Base-by-base conservation (phyloP, 2,888 invertebrate species). In the Hirtodrosophila cameraria region DNA sequence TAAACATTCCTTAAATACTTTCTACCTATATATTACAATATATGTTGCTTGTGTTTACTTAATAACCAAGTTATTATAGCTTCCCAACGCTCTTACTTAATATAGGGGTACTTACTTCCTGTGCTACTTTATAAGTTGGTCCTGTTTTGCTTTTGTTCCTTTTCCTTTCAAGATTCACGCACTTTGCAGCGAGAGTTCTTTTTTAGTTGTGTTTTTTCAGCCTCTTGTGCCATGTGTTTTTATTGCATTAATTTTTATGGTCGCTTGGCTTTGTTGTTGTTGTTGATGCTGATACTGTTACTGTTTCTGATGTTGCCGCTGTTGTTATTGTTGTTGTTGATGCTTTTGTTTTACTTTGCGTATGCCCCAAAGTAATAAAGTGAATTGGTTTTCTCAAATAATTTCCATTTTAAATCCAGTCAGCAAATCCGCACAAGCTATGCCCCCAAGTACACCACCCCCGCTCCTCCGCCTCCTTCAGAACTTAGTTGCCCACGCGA, bases 201-300 rank as follows among this genome's bases (percentile, higher is more conserved):
- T 38, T 46, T 39, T 25, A 49, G 49, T 46, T 28, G 33, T 61
- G 36, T 31, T 43, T 46, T 42, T 38, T 64, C 54, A 68, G 70
- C 50, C 70, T 57, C 45, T 63, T 55, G 43, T 68, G 67, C 61
- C 82, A 81, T 80, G 80, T 84, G 80, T 78, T 80, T 80, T 80
- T 80, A 84, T 84, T 84, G 80, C 84, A 80, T 80, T 80, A 80
- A 84, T 80, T 80, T 80, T 80, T 80, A 80, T 84, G 82, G 75
- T 75, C 66, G 60, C 61, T 72, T 75, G 75, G 58, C 59, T 64
- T 53, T 53, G 61, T 55, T 82, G 52, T 45, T 61, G 48, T 53
- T 66, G 45, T 53, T 53, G 61, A 53, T 82, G 52, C 42, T 61
- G 48, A 50, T 66, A 42, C 36, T 60, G 39, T 36, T 57, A 38